Conservation (phyloP, 1,140 invertebrate species). For the Colletes latitarsis region DNA sequence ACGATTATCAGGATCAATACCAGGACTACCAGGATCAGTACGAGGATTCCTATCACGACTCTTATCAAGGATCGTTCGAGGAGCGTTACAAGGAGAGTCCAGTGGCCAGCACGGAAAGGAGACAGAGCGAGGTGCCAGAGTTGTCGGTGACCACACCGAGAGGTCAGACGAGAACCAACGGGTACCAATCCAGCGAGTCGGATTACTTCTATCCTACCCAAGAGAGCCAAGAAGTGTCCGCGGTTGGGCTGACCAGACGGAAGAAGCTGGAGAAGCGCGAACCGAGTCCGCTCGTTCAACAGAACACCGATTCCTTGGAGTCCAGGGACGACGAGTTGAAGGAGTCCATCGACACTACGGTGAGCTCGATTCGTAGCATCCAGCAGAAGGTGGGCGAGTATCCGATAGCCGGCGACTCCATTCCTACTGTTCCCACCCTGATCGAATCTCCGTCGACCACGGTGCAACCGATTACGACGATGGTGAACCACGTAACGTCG, state of each 20-base stretch:
- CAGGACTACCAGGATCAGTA: slow-evolving; percentile 66
- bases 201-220: slow-evolving; percentile 74
- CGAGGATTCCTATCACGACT: slow-evolving; percentile 72
- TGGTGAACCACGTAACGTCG: slow-evolving; percentile 71
- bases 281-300: slow-evolving; percentile 76
- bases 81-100: slow-evolving; percentile 70
- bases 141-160: slow-evolving; percentile 75
- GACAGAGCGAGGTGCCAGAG: slow-evolving; percentile 74
- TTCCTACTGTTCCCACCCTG: slow-evolving; percentile 62
- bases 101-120: slow-evolving; percentile 59
- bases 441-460: slow-evolving; percentile 70
- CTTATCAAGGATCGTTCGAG: slow-evolving; percentile 73
- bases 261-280: slow-evolving; percentile 72
- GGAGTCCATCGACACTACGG: slow-evolving; percentile 83
- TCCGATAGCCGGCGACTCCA: slow-evolving; percentile 73
- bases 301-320: slow-evolving; percentile 82
- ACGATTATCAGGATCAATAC: slow-evolving; percentile 70
- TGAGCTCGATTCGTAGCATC: slow-evolving; percentile 81
- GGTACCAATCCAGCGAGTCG: slow-evolving; percentile 73
- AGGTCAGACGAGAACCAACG: slow-evolving; percentile 74
- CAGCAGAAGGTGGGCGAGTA: slow-evolving; percentile 77
- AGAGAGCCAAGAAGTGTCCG: slow-evolving; percentile 67
- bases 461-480: slow-evolving; percentile 56
- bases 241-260: slow-evolving; percentile 57
- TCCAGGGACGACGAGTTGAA: slow-evolving; percentile 82